phyloP scores from a whole-genome alignment of 2,888 invertebrate genomes.

The Cryptus armator region DNA sequence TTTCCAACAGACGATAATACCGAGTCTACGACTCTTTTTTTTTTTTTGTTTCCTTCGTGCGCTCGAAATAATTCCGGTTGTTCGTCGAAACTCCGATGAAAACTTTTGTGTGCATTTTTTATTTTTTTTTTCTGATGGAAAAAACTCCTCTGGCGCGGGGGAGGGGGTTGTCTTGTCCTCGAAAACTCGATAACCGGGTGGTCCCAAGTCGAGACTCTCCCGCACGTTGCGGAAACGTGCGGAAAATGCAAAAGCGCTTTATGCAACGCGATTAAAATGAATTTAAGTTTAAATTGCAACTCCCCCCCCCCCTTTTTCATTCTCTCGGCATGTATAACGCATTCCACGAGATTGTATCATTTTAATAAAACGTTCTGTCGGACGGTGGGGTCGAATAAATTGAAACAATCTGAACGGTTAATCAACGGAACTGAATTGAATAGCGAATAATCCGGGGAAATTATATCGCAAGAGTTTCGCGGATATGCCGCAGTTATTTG shows the following conservation, averaged over 20 bases:
- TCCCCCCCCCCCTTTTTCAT: not conserved
- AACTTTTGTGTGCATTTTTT: constrained; percentile 6
- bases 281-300: constrained; percentile 15
- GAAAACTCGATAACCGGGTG: constrained; percentile 12
- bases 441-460: no score
- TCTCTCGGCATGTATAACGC: not conserved
- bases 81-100: constrained; percentile 36
- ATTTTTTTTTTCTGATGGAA: no score
- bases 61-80: constrained; percentile 39
- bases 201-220: not conserved
- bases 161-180: not conserved
- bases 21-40: constrained; percentile 7
- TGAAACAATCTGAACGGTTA: not conserved
- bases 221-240: constrained; percentile 28
- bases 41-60: constrained; percentile 6
- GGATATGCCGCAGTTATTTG: no score
- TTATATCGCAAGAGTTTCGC: no score
- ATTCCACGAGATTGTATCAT: constrained; percentile 15
- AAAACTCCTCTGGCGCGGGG: not conserved
- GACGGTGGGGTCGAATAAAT: not conserved
- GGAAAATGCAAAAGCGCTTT: constrained; percentile 35
- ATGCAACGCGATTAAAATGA: constrained; percentile 24
- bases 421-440: constrained; percentile 1
- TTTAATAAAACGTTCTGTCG: constrained; percentile 2
- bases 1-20: constrained; percentile 3